Conservation (phyloP, 2,797 vertebrate genomes). For the Acipenser ruthenus region DNA sequence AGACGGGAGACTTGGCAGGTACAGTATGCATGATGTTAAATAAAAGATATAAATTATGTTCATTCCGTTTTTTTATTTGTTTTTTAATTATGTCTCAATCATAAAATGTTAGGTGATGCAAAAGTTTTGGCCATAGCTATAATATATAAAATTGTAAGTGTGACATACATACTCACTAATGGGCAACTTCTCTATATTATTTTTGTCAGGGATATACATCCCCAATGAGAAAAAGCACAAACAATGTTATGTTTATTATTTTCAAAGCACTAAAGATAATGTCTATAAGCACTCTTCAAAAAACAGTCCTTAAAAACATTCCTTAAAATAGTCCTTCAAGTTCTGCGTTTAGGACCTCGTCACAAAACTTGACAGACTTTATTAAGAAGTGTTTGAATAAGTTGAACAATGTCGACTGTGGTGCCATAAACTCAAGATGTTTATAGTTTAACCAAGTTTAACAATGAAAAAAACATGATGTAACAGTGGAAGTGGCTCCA, state of each 20-base stretch:
- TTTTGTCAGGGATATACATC: background rate
- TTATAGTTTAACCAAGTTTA: background rate
- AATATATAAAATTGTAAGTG: too few species aligned
- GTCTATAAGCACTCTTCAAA: slow-evolving; percentile 12
- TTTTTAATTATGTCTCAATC: too few species aligned
- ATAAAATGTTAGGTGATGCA: too few species aligned
- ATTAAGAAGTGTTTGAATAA: too few species aligned
- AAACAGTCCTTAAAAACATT: slow-evolving; percentile 42
- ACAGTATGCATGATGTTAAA: too few species aligned
- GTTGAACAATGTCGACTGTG: slow-evolving; percentile 11
- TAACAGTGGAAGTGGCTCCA: too few species aligned
- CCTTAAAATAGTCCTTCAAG: slow-evolving; percentile 32
- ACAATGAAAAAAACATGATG: background rate
- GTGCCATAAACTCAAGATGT: background rate
- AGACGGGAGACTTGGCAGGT: too few species aligned
- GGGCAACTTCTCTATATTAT: background rate
- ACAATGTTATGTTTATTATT: background rate
- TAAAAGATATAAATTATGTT: too few species aligned
- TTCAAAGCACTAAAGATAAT: slow-evolving; percentile 8
- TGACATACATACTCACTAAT: background rate
- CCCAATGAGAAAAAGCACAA: slow-evolving; percentile 5
- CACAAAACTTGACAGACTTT: too few species aligned
- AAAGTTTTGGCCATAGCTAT: too few species aligned
- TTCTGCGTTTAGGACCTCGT: background rate
- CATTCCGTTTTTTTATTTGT: too few species aligned